phyloP scores from a whole-genome alignment of 2,888 invertebrate genomes.

The Pollenia amentaria region DNA sequence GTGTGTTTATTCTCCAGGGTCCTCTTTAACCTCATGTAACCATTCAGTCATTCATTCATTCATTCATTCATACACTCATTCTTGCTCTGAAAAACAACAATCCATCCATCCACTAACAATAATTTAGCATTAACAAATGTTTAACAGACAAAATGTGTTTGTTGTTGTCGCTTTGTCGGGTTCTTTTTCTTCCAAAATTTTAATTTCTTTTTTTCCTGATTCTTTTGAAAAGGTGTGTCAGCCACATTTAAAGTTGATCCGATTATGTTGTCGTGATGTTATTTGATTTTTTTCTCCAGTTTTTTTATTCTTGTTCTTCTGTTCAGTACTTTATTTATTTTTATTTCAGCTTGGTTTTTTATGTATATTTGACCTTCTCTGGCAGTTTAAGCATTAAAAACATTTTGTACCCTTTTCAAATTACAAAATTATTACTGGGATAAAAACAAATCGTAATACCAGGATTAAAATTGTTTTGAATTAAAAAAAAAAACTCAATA shows the following conservation, averaged over 20 bases:
- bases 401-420: conserved; percentile 58
- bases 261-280: conserved; percentile 70
- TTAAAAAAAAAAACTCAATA: conserved; percentile 12
- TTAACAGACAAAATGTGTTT: conserved; percentile 47
- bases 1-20: conserved; percentile 61
- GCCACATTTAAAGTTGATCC: conserved; percentile 69
- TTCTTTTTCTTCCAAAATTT: background rate
- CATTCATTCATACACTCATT: conserved; percentile 10
- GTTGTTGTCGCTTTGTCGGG: conserved; percentile 16
- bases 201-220: conserved; percentile 4
- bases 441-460: conserved; percentile 34
- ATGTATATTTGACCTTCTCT: conserved; percentile 59
- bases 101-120: conserved; percentile 32
- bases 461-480: conserved; percentile 20
- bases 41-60: conserved; percentile 7
- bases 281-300: conserved; percentile 40
- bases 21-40: conserved; percentile 60
- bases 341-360: conserved; percentile 10
- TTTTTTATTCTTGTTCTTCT: background rate
- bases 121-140: conserved; percentile 62
- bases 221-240: conserved; percentile 62
- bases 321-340: conserved; percentile 20
- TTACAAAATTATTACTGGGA: conserved; percentile 40
- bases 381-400: conserved; percentile 26
- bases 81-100: conserved; percentile 33